Evolutionary conservation across 2,888 invertebrate species (phyloP).

Genomic region (Stenoptilia bipunctidactyla): DNA sequence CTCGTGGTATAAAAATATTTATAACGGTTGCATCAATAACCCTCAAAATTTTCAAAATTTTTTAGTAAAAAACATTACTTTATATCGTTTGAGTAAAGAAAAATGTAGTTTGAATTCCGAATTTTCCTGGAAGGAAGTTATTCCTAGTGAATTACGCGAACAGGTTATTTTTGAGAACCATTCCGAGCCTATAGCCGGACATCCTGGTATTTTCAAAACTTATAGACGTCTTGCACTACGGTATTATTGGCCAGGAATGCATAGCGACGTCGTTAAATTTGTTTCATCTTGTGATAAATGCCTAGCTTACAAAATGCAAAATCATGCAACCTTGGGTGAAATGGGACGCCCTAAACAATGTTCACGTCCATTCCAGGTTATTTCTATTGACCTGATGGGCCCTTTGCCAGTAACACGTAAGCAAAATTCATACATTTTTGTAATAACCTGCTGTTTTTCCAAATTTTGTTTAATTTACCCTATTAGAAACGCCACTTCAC

Average conservation of each 20-base stretch:
- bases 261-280: slow-evolving; percentile 9
- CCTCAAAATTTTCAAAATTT: slow-evolving; percentile 6
- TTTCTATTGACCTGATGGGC: slow-evolving; percentile 18
- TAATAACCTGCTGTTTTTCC: slow-evolving; percentile 16
- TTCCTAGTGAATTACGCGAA: slow-evolving; percentile 9
- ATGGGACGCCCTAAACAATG: slow-evolving; percentile 18
- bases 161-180: slow-evolving; percentile 10
- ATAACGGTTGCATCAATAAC: background rate
- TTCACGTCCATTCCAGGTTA: slow-evolving; percentile 17
- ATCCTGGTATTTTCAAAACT: slow-evolving; percentile 16
- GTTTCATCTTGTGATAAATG: slow-evolving; percentile 11
- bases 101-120: slow-evolving; percentile 6
- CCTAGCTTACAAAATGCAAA: slow-evolving; percentile 10
- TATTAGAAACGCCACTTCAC: slow-evolving; percentile 13
- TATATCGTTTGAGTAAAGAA: slow-evolving; percentile 7
- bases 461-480: slow-evolving; percentile 11
- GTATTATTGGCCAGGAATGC: slow-evolving; percentile 14
- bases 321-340: slow-evolving; percentile 12
- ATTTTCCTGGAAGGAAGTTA: slow-evolving; percentile 14
- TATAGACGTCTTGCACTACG: slow-evolving; percentile 11
- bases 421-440: slow-evolving; percentile 13
- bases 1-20: slow-evolving; percentile 10
- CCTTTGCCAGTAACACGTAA: slow-evolving; percentile 14
- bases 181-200: slow-evolving; percentile 13
- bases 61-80: background rate